Evolutionary conservation across 2,113 vertebrate genomes (phyloP).

Genomic region (Manacus vitellinus): DNA sequence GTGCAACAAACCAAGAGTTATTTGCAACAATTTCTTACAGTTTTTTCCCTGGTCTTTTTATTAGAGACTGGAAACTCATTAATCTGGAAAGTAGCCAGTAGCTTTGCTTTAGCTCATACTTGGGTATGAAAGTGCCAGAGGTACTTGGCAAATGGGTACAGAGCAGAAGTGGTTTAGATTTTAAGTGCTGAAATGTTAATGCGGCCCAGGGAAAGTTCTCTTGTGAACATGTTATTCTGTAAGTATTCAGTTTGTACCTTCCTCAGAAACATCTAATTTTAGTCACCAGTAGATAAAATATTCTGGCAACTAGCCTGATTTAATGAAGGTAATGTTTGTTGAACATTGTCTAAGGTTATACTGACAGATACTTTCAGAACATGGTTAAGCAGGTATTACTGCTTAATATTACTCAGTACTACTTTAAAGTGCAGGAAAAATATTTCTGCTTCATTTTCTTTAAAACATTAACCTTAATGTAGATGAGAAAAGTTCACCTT

Average conservation of each 20-base stretch:
- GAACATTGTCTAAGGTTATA: background rate
- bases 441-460: background rate
- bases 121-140: background rate
- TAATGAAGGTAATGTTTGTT: background rate
- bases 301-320: background rate
- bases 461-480: background rate
- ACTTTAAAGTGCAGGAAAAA: background rate
- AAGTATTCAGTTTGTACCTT: background rate
- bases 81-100: background rate
- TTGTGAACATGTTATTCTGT: background rate
- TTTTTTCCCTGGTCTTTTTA: background rate
- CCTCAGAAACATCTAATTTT: background rate
- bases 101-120: background rate
- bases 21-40: background rate
- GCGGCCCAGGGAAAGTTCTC: background rate
- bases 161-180: background rate
- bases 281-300: background rate
- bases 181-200: background rate
- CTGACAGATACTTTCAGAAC: background rate
- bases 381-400: background rate
- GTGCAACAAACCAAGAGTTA: background rate
- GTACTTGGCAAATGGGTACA: constrained; percentile 12
- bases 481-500: background rate
- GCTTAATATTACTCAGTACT: background rate
- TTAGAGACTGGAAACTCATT: background rate